Evolutionary conservation across 2,797 vertebrate genomes (phyloP), one percentile per base, ranked within the genome.

Genomic region (Paratrypauchen microcephalus): DNA sequence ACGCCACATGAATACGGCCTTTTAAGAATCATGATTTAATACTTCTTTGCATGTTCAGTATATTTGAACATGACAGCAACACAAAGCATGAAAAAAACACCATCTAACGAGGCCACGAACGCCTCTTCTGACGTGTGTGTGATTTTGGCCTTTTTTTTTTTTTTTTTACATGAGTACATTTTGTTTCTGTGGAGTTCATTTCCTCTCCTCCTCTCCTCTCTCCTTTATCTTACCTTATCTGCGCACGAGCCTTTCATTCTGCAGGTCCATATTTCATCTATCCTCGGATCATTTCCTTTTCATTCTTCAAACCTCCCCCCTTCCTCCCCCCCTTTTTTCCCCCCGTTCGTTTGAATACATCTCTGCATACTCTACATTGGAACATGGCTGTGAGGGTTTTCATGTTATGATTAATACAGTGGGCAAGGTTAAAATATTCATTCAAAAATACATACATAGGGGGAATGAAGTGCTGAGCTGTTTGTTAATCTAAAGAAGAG

Each of bases 241-340:
- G 11, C 9, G 62, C 61, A 75, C 58, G 70, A 73, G 69, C 72
- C 65, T 74, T 80, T 79, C 68, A 69, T 65, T 81, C 58, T 47
- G 67, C 47, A 58, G 58, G 50, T 81, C 82, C 70, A 72, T 75
- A 72, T 69, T 72, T 79, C 73, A 75, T 77, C 56, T 15, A 41
- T 63, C 24, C 70, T 65, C 36, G 58, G 69, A 74, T 82, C 41
- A 81, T 79, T 73, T 75, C 79, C 69, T 72, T 65, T 47, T 65
- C 47, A 71, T 80, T 57, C 55, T 26, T 28, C n/a, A 57, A 57
- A 57, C 24, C 55, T 1, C 8, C n/a, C 19, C 32, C 13, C n/a
- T n/a, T 57, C 56, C 24, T 30, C 26, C 2, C 30, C 2, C 58
- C 11, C 9, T 2, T 9, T 36, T 30, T 15, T 18, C 21, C 13